A percentile compares a stretch with the other conserved stretches of the same genome.
phyloP scores from a whole-genome alignment of 2,888 invertebrate genomes.

The Troglohyphantes excavatus region DNA sequence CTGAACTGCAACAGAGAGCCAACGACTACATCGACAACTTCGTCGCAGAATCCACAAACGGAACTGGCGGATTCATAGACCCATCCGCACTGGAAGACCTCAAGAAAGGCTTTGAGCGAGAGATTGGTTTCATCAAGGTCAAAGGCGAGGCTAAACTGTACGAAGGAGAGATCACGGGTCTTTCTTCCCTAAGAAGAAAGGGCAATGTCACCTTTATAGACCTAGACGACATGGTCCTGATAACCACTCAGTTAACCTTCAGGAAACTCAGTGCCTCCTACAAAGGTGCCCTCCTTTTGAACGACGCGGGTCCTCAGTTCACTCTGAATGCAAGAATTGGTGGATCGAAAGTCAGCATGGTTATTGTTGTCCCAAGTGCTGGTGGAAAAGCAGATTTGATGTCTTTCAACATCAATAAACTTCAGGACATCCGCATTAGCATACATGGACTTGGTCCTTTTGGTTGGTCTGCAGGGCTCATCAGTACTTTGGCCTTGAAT shows the following conservation, averaged over 20 bases:
- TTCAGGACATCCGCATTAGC: slow-evolving; percentile 59
- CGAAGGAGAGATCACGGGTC: slow-evolving; percentile 59
- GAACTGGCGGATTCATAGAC: slow-evolving; percentile 70
- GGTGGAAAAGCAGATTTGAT: slow-evolving; percentile 64
- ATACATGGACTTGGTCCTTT: slow-evolving; percentile 63
- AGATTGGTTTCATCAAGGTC: slow-evolving; percentile 56
- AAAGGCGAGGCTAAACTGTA: slow-evolving; percentile 71
- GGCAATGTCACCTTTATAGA: slow-evolving; percentile 62
- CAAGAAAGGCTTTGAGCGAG: slow-evolving; percentile 54
- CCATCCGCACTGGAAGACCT: slow-evolving; percentile 61
- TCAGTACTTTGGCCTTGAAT: slow-evolving; percentile 68
- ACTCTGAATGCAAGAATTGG: slow-evolving; percentile 62
- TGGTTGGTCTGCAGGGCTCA: slow-evolving; percentile 70
- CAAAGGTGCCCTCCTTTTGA: slow-evolving; percentile 58
- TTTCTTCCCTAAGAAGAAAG: slow-evolving; percentile 58
- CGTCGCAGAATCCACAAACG: slow-evolving; percentile 64
- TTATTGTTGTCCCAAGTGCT: slow-evolving; percentile 58
- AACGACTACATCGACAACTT: slow-evolving; percentile 69
- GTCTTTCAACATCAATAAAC: slow-evolving; percentile 62
- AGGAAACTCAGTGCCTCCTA: slow-evolving; percentile 62
- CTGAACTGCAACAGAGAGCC: slow-evolving; percentile 33
- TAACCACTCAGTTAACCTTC: slow-evolving; percentile 51
- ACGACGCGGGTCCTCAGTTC: slow-evolving; percentile 58
- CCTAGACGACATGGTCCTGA: slow-evolving; percentile 60
- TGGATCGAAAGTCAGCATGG: slow-evolving; percentile 61